Evolutionary conservation across 2,888 invertebrate genomes (phyloP).

Genomic region (Ctena decussata): DNA sequence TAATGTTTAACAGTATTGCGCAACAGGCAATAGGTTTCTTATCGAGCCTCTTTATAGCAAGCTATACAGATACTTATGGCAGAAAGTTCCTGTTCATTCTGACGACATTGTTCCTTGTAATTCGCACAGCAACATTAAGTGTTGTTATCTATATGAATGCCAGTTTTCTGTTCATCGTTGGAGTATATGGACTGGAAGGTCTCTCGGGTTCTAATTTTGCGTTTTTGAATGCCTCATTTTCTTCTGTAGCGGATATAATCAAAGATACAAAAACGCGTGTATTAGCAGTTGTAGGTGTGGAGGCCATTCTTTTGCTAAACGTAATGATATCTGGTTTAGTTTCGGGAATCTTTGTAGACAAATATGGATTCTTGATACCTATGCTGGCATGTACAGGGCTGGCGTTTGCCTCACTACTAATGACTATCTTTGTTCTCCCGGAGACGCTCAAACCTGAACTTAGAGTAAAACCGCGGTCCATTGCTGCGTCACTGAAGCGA

Average conservation of each 20-base stretch:
- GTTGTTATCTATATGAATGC: slow-evolving; percentile 29
- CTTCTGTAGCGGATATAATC: slow-evolving; percentile 40
- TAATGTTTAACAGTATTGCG: slow-evolving; percentile 40
- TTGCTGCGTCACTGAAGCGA: slow-evolving; percentile 4
- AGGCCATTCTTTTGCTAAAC: neutral
- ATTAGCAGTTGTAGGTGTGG: neutral
- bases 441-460: slow-evolving; percentile 24
- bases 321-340: slow-evolving; percentile 6
- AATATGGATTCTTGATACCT: slow-evolving; percentile 28
- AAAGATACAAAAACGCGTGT: slow-evolving; percentile 19
- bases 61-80: slow-evolving; percentile 44
- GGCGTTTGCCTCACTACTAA: neutral
- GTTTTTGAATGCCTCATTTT: slow-evolving; percentile 23
- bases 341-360: slow-evolving; percentile 31
- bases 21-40: slow-evolving; percentile 2
- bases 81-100: slow-evolving; percentile 38
- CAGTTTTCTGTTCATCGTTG: slow-evolving; percentile 22
- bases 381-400: slow-evolving; percentile 22
- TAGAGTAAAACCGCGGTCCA: slow-evolving; percentile 4
- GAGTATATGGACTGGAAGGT: slow-evolving; percentile 29
- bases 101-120: slow-evolving; percentile 1
- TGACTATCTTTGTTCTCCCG: slow-evolving; percentile 12
- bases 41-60: slow-evolving; percentile 21
- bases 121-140: neutral
- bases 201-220: slow-evolving; percentile 29